A percentile compares a stretch with the other conserved stretches of the same genome.
Conservation (phyloP, 35 echinoderm and acorn worm species). For the Apostichopus japonicus region DNA sequence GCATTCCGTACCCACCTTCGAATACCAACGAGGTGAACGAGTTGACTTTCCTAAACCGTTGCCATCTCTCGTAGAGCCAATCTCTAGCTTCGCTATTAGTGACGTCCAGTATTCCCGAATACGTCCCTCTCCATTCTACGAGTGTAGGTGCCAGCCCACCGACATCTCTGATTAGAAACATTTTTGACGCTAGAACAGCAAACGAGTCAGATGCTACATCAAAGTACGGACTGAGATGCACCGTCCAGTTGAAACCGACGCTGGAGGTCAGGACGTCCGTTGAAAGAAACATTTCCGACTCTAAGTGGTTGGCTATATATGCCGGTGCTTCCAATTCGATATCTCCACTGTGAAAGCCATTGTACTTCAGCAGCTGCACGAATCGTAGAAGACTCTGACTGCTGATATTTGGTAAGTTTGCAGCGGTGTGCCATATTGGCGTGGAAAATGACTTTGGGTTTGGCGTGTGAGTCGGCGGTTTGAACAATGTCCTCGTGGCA, state of each 20-base stretch:
- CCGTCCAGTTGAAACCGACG: slow-evolving; percentile 37
- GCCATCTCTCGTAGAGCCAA: slow-evolving; percentile 70
- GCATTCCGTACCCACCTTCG: slow-evolving; percentile 79
- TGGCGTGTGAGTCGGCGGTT: slow-evolving; percentile 58
- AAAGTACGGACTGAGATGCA: slow-evolving; percentile 54
- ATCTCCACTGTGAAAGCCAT: slow-evolving; percentile 3
- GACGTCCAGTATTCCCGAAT: slow-evolving; percentile 71
- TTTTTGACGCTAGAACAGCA: slow-evolving; percentile 69
- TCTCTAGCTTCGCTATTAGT: slow-evolving; percentile 59
- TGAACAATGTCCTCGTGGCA: slow-evolving; percentile 61
- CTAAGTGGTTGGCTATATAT: neutral
- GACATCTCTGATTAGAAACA: slow-evolving; percentile 72
- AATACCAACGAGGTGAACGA: slow-evolving; percentile 83
- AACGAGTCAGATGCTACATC: slow-evolving; percentile 73
- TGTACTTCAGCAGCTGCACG: neutral
- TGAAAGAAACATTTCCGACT: neutral
- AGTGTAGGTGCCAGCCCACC: slow-evolving; percentile 66
- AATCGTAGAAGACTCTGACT: slow-evolving; percentile 55
- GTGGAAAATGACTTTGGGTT: slow-evolving; percentile 73
- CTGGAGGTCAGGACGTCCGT: neutral
- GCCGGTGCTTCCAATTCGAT: neutral
- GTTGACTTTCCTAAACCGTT: slow-evolving; percentile 43
- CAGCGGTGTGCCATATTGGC: slow-evolving; percentile 80
- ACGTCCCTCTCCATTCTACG: slow-evolving; percentile 79
- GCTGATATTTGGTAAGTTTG: slow-evolving; percentile 65